Percentiles rank a stretch among this genome's conserved stretches.
Evolutionary conservation across 2,113 vertebrate species (phyloP).

Genomic region (Progne subis): DNA sequence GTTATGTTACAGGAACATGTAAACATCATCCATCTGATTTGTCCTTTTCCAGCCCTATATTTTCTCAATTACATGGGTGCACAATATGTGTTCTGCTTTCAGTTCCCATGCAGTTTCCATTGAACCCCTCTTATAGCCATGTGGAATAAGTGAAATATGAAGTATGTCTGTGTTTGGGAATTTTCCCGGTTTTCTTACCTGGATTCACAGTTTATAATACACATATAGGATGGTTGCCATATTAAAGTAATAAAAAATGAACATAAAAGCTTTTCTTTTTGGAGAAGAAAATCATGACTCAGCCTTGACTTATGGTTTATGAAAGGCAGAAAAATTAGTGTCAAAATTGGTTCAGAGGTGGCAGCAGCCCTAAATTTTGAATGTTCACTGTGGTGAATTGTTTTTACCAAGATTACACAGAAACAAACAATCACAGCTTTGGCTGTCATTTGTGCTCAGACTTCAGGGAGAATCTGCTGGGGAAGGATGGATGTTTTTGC

Average conservation of each 20-base stretch:
- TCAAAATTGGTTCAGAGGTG: not conserved
- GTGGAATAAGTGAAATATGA: not conserved
- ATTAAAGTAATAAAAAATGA: not conserved
- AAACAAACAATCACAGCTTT: not conserved
- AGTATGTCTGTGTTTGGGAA: not conserved
- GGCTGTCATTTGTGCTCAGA: not conserved
- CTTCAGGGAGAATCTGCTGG: not conserved
- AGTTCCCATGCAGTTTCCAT: not conserved
- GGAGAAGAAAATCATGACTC: not conserved
- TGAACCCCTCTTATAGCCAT: not conserved
- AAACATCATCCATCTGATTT: not conserved
- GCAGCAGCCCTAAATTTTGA: not conserved
- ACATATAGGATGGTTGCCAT: not conserved
- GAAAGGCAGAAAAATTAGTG: not conserved
- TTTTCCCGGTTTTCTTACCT: not conserved
- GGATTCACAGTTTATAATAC: not conserved
- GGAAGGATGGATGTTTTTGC: not conserved
- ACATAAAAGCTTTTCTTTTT: not conserved
- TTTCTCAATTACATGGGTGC: not conserved
- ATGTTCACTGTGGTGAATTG: not conserved
- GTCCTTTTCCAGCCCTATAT: not conserved
- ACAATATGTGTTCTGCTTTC: not conserved
- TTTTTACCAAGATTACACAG: not conserved
- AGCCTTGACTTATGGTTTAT: not conserved
- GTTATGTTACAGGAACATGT: not conserved